Evolutionary conservation across 2,888 invertebrate genomes (phyloP).

Genomic region (Didymodactylos carnosus): DNA sequence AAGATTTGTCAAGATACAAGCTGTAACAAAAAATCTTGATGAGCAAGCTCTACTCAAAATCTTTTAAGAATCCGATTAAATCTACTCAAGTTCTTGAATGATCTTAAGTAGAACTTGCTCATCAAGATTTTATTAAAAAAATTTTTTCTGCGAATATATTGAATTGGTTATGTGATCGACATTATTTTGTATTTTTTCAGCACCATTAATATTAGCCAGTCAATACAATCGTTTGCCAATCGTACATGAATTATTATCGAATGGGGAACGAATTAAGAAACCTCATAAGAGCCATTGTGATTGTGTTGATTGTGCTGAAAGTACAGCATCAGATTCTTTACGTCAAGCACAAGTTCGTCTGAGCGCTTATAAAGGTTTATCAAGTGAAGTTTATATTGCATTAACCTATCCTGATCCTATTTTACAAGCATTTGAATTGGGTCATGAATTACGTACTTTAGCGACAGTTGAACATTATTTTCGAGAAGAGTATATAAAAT

Average conservation of each 20-base stretch:
- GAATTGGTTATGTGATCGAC: neutral
- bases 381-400: conserved; percentile 30
- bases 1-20: too few relatives aligned
- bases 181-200: neutral
- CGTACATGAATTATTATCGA: conserved; percentile 19
- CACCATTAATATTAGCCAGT: conserved; percentile 27
- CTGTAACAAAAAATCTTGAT: too few relatives aligned
- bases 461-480: conserved; percentile 20
- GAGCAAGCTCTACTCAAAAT: too few relatives aligned
- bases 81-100: too few relatives aligned
- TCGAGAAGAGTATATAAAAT: conserved; percentile 26
- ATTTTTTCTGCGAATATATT: too few relatives aligned
- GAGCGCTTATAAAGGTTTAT: conserved; percentile 26
- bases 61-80: too few relatives aligned
- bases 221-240: conserved; percentile 30
- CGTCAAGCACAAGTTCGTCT: conserved; percentile 28
- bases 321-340: conserved; percentile 26
- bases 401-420: conserved; percentile 29
- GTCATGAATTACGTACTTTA: conserved; percentile 23
- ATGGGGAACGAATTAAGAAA: conserved; percentile 26
- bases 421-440: conserved; percentile 26
- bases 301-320: conserved; percentile 25
- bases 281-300: conserved; percentile 27
- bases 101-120: too few relatives aligned
- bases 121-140: too few relatives aligned